Conservation (phyloP, 2,113 vertebrate genomes). For the Micronycteris hirsuta region DNA sequence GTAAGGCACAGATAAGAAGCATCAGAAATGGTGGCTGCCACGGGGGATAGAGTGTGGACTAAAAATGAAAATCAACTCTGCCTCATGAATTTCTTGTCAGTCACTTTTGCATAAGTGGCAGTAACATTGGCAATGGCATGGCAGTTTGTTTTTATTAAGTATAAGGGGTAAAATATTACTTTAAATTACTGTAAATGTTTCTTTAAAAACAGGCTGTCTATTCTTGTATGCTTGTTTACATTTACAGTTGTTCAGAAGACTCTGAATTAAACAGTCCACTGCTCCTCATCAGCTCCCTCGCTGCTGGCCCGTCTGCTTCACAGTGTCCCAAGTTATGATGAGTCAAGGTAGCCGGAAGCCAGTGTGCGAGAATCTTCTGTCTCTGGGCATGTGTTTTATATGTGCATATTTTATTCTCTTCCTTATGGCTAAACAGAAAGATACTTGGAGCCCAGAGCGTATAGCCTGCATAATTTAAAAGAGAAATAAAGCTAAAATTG, state of each 20-base stretch:
- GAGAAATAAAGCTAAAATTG: constrained; percentile 37
- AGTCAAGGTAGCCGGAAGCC: neutral
- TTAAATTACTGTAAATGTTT: neutral
- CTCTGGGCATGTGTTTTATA: constrained; percentile 5
- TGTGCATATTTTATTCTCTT: constrained; percentile 17
- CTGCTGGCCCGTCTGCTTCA: neutral
- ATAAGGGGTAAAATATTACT: neutral
- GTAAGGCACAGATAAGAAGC: neutral
- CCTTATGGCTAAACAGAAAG: constrained; percentile 16
- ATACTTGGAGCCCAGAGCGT: constrained; percentile 29
- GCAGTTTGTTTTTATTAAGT: constrained; percentile 4
- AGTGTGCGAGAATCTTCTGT: neutral
- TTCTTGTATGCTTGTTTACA: neutral
- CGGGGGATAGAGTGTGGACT: neutral
- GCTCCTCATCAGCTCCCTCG: neutral
- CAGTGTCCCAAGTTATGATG: neutral
- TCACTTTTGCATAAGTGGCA: neutral
- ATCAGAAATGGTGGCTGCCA: neutral
- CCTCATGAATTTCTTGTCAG: neutral
- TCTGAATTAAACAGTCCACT: neutral
- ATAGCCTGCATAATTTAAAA: constrained; percentile 58
- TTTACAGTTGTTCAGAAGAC: neutral
- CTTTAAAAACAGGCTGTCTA: neutral
- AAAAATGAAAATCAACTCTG: neutral
- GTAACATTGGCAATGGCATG: neutral